These are phyloP conservation scores for Lordiphosa mommai DNA, from an alignment of 1,140 invertebrate genomes.

Conservation along the genomic window DNA sequence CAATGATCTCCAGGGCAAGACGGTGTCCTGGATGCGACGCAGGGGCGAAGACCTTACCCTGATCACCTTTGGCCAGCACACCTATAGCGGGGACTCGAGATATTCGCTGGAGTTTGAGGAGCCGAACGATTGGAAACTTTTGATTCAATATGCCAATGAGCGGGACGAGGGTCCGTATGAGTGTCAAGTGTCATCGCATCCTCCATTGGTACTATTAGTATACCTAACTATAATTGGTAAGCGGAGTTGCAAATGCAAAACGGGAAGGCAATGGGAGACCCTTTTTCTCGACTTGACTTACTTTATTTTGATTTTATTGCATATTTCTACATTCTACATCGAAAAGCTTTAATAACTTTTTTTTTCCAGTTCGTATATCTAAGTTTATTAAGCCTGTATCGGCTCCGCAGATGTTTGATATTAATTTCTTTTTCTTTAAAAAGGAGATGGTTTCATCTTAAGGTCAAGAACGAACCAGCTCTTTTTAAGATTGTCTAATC, in stretches of 20 bases:
- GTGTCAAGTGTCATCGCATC: slow-evolving; percentile 89
- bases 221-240: slow-evolving; percentile 88
- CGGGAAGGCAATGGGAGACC: no score
- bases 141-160: slow-evolving; percentile 87
- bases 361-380: no score
- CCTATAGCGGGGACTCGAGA: slow-evolving; percentile 89
- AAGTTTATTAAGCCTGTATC: no score
- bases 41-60: slow-evolving; percentile 87
- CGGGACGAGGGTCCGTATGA: slow-evolving; percentile 88
- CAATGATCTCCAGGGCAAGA: slow-evolving; percentile 87
- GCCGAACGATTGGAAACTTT: slow-evolving; percentile 89
- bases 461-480: no score
- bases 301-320: no score
- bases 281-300: no score
- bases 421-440: no score
- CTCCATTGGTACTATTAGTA: slow-evolving; percentile 86
- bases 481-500: no score
- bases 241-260: slow-evolving; percentile 34
- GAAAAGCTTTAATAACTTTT: no score
- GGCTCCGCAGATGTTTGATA: no score
- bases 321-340: no score
- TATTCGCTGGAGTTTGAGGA: slow-evolving; percentile 87
- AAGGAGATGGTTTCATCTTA: no score
- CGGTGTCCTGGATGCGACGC: slow-evolving; percentile 89
- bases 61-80: slow-evolving; percentile 88